Evolutionary conservation across 2,113 vertebrate species (phyloP).

Genomic region (Ginglymostoma cirratum): DNA sequence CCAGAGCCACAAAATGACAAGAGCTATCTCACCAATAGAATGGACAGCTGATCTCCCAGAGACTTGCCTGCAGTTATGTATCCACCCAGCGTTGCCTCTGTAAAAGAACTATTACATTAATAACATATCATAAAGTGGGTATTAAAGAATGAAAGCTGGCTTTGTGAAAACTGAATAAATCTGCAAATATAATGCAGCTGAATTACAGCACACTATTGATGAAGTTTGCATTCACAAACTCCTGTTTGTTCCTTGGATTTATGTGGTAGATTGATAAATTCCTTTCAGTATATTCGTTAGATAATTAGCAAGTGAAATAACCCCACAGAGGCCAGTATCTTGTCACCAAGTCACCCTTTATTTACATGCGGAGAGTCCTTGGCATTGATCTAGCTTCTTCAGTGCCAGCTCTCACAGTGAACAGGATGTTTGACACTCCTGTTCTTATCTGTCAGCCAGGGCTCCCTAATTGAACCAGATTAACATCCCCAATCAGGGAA

Average conservation of each 20-base stretch:
- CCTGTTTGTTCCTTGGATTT: not conserved
- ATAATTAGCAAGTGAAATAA: not conserved
- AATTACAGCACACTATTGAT: not conserved
- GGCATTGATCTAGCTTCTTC: no score
- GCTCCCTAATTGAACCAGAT: no score
- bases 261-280: not conserved
- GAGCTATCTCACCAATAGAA: not conserved
- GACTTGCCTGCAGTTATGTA: not conserved
- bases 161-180: not conserved
- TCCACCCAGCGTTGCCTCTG: not conserved
- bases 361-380: no score
- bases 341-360: no score
- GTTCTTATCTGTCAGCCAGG: no score
- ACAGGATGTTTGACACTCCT: no score
- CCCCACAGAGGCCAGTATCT: no score
- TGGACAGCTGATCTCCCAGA: not conserved
- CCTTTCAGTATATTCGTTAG: not conserved
- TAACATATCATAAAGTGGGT: not conserved
- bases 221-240: not conserved
- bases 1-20: not conserved
- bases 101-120: not conserved
- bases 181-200: not conserved
- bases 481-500: no score
- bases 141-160: not conserved
- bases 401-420: no score